Evolutionary conservation across 2,797 vertebrate species (phyloP).

Genomic region (Ispidina picta): DNA sequence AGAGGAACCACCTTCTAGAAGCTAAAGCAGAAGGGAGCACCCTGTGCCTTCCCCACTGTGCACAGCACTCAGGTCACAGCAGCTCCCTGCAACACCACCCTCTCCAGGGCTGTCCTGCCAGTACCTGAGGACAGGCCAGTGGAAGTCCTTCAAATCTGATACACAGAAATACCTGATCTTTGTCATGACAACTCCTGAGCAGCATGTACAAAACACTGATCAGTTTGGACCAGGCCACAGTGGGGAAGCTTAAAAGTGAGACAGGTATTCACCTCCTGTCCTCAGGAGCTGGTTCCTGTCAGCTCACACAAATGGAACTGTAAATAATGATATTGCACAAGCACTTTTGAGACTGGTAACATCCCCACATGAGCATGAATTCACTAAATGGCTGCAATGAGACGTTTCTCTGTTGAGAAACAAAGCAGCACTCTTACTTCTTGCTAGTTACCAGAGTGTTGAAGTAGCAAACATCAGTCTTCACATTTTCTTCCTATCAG

Average conservation of each 20-base stretch:
- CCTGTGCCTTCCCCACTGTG: background rate
- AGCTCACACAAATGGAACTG: background rate
- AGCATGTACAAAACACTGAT: background rate
- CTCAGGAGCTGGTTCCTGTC: background rate
- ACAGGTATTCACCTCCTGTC: background rate
- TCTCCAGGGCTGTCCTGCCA: background rate
- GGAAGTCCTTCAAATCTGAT: background rate
- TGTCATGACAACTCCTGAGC: background rate
- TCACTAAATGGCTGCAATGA: background rate
- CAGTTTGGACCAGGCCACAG: fast-evolving
- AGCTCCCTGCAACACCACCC: background rate
- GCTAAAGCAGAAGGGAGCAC: background rate
- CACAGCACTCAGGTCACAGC: background rate
- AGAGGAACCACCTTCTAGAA: background rate
- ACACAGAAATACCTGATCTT: background rate
- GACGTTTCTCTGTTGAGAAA: background rate
- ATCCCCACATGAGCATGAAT: background rate
- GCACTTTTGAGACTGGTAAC: background rate
- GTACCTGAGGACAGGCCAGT: background rate
- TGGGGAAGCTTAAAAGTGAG: background rate
- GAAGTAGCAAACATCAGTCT: background rate
- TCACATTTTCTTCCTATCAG: background rate
- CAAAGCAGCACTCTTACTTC: background rate
- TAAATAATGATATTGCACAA: background rate
- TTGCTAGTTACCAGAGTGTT: background rate